Conservation (phyloP, 2,888 invertebrate species). For the Aphrophora alni region DNA sequence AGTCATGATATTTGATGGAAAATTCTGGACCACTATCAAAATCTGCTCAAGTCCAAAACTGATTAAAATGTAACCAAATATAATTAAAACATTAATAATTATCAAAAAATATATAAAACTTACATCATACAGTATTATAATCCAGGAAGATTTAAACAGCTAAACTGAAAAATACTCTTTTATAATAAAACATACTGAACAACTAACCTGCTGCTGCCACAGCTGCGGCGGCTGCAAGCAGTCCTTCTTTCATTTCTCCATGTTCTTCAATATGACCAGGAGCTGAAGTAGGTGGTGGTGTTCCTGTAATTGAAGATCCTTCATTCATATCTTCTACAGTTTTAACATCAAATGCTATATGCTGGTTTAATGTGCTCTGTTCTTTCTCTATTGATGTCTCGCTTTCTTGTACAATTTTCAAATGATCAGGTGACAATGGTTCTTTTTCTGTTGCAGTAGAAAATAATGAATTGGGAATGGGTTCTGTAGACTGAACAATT, state of each 20-base stretch:
- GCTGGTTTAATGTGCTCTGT: constrained; percentile 12
- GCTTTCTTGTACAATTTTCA: neutral
- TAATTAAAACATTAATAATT: too few relatives aligned
- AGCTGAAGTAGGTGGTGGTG: constrained; percentile 47
- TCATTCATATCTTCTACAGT: constrained; percentile 22
- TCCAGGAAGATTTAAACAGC: too few relatives aligned
- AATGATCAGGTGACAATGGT: neutral
- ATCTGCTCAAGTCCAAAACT: too few relatives aligned
- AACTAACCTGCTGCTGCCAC: constrained; percentile 40
- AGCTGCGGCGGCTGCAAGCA: constrained; percentile 44
- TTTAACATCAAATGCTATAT: constrained; percentile 18
- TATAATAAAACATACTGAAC: too few relatives aligned
- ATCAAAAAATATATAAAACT: too few relatives aligned
- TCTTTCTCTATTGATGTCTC: neutral
- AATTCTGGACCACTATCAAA: too few relatives aligned
- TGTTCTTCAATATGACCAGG: constrained; percentile 36
- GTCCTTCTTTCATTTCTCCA: constrained; percentile 39
- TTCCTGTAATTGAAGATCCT: constrained; percentile 38
- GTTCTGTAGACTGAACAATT: neutral
- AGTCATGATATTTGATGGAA: too few relatives aligned
- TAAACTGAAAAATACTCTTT: too few relatives aligned
- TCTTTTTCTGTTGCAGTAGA: neutral
- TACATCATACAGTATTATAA: too few relatives aligned
- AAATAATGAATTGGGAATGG: neutral
- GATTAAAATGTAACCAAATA: too few relatives aligned